phyloP scores from a whole-genome alignment of 2,113 vertebrate species.

The Prinia subflava region DNA sequence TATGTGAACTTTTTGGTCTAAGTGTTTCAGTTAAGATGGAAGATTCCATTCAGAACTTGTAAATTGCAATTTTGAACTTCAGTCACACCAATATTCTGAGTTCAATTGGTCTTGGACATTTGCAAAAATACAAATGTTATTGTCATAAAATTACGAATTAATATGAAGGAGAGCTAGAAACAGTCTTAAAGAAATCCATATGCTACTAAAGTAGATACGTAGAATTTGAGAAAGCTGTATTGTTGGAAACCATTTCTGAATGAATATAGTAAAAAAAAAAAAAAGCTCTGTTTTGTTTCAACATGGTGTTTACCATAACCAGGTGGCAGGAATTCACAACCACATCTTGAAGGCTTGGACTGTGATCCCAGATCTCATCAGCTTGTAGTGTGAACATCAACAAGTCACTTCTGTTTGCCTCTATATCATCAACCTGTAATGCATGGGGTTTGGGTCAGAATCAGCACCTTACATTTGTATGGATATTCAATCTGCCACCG shows the following conservation, averaged over 20 bases:
- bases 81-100: not conserved
- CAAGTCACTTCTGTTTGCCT: not conserved
- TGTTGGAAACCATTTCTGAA: not conserved
- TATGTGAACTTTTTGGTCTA: not conserved
- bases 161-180: not conserved
- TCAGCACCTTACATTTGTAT: not conserved
- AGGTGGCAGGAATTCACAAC: not conserved
- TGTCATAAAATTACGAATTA: not conserved
- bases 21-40: not conserved
- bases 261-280: not conserved
- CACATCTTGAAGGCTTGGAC: not conserved
- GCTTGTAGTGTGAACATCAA: not conserved
- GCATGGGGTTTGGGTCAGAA: not conserved
- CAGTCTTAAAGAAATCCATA: not conserved
- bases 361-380: not conserved
- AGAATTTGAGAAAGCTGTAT: not conserved
- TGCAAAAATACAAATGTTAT: not conserved
- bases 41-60: not conserved
- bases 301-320: not conserved
- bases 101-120: not conserved
- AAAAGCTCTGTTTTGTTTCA: not conserved
- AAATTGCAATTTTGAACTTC: not conserved
- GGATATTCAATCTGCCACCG: not conserved
- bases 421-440: not conserved
- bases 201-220: not conserved